A percentile compares a stretch with the other conserved stretches of the same genome.
Evolutionary conservation across 2,888 invertebrate genomes (phyloP).

Genomic region (Gandaritis pyraliata): DNA sequence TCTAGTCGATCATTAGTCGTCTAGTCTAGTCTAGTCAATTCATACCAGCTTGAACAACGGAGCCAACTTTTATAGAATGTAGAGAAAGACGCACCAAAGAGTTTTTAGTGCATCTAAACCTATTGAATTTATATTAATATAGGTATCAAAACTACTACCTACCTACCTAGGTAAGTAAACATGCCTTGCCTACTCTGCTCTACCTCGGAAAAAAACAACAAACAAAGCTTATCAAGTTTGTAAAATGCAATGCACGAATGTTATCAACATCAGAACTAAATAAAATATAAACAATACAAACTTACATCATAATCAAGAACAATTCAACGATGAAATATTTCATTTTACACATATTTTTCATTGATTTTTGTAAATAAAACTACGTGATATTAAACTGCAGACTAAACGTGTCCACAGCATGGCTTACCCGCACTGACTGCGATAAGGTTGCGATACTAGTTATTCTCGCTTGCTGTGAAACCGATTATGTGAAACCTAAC

Average conservation of each 20-base stretch:
- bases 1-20: too few relatives aligned
- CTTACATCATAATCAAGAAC: slow-evolving; percentile 32
- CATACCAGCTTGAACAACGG: too few relatives aligned
- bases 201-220: slow-evolving; percentile 7
- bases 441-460: background rate
- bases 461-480: background rate
- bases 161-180: background rate
- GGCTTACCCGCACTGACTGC: slow-evolving; percentile 17
- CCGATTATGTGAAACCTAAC: too few relatives aligned
- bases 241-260: slow-evolving; percentile 1
- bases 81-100: too few relatives aligned
- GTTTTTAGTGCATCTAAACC: too few relatives aligned
- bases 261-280: slow-evolving; percentile 9
- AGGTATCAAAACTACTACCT: too few relatives aligned
- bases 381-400: background rate
- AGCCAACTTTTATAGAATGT: too few relatives aligned
- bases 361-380: slow-evolving; percentile 9
- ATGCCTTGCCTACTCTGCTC: background rate
- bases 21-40: too few relatives aligned
- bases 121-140: too few relatives aligned
- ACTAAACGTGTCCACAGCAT: slow-evolving; percentile 20
- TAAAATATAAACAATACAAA: slow-evolving; percentile 14
- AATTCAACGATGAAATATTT: slow-evolving; percentile 27
- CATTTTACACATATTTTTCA: slow-evolving; percentile 34
- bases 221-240: slow-evolving; percentile 14